Evolutionary conservation across 2,888 invertebrate genomes (phyloP), one percentile per base, ranked within the genome.

Genomic region (Acrobasis repandana): DNA sequence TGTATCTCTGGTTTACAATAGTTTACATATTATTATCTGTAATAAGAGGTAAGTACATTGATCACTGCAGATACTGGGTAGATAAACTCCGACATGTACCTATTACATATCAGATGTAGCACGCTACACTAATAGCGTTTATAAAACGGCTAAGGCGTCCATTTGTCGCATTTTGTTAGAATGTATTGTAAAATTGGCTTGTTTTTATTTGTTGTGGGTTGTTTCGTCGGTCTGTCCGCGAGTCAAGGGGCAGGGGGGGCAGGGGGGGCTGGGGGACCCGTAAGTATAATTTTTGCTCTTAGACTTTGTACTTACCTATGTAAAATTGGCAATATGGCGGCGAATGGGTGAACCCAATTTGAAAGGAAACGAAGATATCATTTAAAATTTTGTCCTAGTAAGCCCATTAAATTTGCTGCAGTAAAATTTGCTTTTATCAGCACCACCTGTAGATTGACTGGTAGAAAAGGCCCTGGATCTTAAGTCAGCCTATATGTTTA

Each of bases 151-250:
- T 16, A 48, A 61, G 49, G 57, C 43, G 47, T 51, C 50, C 34
- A 63, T 56, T 56, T 16, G n/a, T 20, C 56, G 33, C 59, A 63
- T 61, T 63, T 59, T 57, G 58, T 48, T 28, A 48, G 20, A 48
- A 16, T 18, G 16, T 38, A 14, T 20, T 9, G 20, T 18, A 28
- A 56, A 15, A 56, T 46, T 14, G 28, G 8, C 15, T 28, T 46
- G n/a, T 58, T 66, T 46, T 50, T 70, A 28, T n/a, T n/a, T n/a
- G 9, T 74, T 61, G 34, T 73, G n/a, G 50, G 72, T 15, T 66
- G 63, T 64, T 63, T 72, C 43, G 34, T 73, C 9, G 61, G 52
- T 0, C 38, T 67, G 10, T 65, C 28, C 28, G 28, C 28, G 4
- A 28, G 68, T 63, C 11, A 33, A 5, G 61, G 69, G 9, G 28